Base-by-base conservation (phyloP, 2,888 invertebrate genomes). In the Augochlorella aurata region DNA sequence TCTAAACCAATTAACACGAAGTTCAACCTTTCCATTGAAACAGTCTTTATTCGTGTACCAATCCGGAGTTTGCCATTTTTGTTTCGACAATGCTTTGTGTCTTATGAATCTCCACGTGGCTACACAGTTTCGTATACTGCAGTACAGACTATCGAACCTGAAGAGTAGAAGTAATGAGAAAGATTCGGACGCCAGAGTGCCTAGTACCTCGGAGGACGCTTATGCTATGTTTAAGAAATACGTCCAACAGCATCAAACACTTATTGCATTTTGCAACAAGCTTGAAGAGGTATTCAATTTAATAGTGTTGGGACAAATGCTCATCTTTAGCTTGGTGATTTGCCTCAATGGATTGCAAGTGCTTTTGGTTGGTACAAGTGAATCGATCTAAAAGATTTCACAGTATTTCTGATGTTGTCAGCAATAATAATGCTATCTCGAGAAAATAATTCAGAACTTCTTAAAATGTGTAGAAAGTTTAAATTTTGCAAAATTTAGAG, bases 41-140 rank as follows among this genome's bases (percentile, higher is more conserved):
- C 38, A 87, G 89, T 49, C 47, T 44, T 87, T 54, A 72, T 79
- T 71, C 45, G 71, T 67, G 29, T 85, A 52, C 24, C 73, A 85
- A 50, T 12, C 74, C 1, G 88, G 87, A 24, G 24, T 90, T n/a
- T 78, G 84, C 58, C 88, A 85, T 54, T 86, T 85, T 58, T 88
- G 85, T 66, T 90, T 88, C 74, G 90, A 90, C 54, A 88, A 85
- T 65, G 80, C 82, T 16, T 61, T 90, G 8, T 85, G 81, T 67
- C 75, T 88, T 4, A 52, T 89, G 21, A 90, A 88, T 61, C 66
- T 89, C 4, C 84, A 89, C 68, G 66, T 80, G 0, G 82, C 84
- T 18, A 88, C 86, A 4, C 90, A 90, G 76, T 90, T 90, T 82
- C 82, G 85, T 61, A 90, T 90, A 45, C 71, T 90, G 24, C 87